Percentiles rank a stretch among this genome's conserved stretches.
Evolutionary conservation across 2,797 vertebrate species (phyloP).

Genomic region (Notoglanidium macrostoma): DNA sequence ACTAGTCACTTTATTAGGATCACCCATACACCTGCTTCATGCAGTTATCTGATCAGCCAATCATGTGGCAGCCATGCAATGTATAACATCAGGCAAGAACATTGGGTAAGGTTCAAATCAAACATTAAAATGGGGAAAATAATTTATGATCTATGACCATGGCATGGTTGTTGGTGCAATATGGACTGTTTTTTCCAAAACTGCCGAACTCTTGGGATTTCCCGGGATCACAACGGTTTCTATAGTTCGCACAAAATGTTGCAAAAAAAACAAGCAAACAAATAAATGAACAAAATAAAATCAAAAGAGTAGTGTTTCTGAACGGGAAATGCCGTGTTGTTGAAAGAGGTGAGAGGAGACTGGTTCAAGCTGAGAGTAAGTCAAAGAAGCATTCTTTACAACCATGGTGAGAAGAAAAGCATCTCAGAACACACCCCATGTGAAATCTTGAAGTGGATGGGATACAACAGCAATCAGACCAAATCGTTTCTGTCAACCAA

Average conservation of each 20-base stretch:
- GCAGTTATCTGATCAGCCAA: neutral
- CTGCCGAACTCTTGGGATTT: neutral
- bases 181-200: neutral
- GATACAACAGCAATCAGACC: neutral
- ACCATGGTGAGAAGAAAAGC: neutral
- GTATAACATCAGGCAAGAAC: neutral
- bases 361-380: neutral
- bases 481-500: neutral
- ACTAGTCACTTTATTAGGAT: neutral
- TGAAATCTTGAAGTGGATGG: neutral
- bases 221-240: neutral
- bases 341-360: neutral
- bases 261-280: neutral
- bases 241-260: neutral
- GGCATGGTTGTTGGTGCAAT: neutral
- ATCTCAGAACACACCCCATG: neutral
- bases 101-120: neutral
- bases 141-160: neutral
- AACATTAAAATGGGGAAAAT: neutral
- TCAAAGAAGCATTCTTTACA: neutral
- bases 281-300: neutral
- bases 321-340: neutral
- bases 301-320: neutral
- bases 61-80: neutral
- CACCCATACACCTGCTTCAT: neutral